Evolutionary conservation across 2,113 vertebrate genomes (phyloP).

Genomic region (Platichthys stellatus): DNA sequence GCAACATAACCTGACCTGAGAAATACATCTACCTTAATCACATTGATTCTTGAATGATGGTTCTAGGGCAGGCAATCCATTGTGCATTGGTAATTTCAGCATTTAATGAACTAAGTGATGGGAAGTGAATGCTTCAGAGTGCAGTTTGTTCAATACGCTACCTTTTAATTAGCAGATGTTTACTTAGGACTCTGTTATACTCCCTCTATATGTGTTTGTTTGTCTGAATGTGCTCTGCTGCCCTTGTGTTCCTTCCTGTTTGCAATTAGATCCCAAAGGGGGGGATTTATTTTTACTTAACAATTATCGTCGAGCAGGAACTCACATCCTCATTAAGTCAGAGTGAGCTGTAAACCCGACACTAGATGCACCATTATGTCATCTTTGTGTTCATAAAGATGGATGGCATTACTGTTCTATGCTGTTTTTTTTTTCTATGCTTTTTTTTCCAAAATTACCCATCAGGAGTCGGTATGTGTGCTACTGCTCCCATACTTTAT

Average conservation of each 20-base stretch:
- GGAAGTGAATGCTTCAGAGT: slow-evolving; percentile 35
- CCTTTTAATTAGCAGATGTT: slow-evolving; percentile 45
- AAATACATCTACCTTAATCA: slow-evolving; percentile 13
- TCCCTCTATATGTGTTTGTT: slow-evolving; percentile 3
- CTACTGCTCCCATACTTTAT: not conserved
- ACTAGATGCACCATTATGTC: no score
- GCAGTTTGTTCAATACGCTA: slow-evolving; percentile 31
- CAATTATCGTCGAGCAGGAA: not conserved
- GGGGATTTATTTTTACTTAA: not conserved
- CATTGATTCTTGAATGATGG: slow-evolving; percentile 36
- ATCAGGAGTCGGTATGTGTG: slow-evolving; percentile 2
- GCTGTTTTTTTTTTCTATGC: no score
- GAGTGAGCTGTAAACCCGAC: no score
- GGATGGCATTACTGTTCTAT: no score
- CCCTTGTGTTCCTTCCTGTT: not conserved
- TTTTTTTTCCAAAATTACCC: slow-evolving; percentile 1
- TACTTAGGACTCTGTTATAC: slow-evolving; percentile 8
- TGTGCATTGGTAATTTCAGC: slow-evolving; percentile 49
- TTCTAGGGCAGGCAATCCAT: slow-evolving; percentile 12
- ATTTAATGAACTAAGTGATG: slow-evolving; percentile 58
- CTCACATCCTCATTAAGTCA: not conserved
- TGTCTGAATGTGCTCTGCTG: not conserved
- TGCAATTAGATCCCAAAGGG: not conserved
- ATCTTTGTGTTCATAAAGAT: no score
- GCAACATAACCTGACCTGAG: slow-evolving; percentile 18